Evolutionary conservation across 2,113 vertebrate genomes (phyloP).

Genomic region (Vicugna pacos): DNA sequence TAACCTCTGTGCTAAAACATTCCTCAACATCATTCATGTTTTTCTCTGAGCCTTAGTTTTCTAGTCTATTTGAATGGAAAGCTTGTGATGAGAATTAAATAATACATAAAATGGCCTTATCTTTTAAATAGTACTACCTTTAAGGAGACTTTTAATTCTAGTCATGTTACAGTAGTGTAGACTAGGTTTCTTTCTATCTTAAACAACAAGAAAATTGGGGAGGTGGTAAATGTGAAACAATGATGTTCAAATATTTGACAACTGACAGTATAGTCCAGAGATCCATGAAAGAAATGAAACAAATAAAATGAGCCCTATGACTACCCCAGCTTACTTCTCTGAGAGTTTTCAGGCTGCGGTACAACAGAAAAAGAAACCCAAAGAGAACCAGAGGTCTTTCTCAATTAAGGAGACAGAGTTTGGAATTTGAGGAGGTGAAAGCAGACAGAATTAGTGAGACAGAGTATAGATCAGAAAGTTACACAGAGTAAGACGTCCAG

Average conservation of each 20-base stretch:
- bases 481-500: not conserved
- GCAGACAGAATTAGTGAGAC: not conserved
- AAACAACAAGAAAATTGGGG: not conserved
- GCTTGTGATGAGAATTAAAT: not conserved
- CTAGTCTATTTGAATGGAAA: not conserved
- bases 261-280: not conserved
- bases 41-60: not conserved
- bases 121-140: conserved; percentile 13
- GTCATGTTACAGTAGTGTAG: not conserved
- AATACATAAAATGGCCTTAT: not conserved
- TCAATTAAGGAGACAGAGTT: conserved; percentile 1
- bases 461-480: not conserved
- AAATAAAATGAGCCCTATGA: not conserved
- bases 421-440: not conserved
- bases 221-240: not conserved
- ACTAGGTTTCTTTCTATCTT: not conserved
- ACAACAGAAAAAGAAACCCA: not conserved
- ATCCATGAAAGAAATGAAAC: not conserved
- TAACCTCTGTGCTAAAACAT: not conserved
- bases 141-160: not conserved
- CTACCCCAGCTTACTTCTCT: not conserved
- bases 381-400: not conserved
- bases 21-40: not conserved
- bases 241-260: conserved; percentile 3
- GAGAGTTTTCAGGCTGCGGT: not conserved